A percentile compares a stretch with the other conserved stretches of the same genome.
Evolutionary conservation across 2,113 vertebrate species (phyloP).

Genomic region (Colius striatus): DNA sequence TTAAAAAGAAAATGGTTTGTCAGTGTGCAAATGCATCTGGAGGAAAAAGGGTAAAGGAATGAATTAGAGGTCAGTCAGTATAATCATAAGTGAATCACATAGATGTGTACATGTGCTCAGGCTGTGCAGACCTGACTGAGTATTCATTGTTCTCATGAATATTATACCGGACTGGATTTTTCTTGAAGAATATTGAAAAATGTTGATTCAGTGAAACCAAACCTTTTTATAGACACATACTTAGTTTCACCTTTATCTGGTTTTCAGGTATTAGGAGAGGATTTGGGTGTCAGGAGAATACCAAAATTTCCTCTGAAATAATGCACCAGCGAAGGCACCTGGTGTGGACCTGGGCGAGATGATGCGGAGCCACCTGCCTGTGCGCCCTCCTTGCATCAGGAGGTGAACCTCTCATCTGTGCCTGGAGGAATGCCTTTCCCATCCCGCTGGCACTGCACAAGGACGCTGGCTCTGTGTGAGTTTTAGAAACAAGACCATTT

Average conservation of each 20-base stretch:
- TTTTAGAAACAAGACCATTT: neutral
- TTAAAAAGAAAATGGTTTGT: conserved; percentile 51
- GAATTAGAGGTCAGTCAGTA: conserved; percentile 27
- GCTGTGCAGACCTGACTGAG: neutral
- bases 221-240: neutral
- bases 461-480: neutral
- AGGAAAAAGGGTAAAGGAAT: conserved; percentile 22
- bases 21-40: conserved; percentile 16
- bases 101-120: neutral
- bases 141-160: conserved; percentile 1
- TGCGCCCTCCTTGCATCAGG: neutral
- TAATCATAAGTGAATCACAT: conserved; percentile 4
- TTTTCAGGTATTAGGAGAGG: neutral
- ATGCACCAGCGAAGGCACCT: neutral
- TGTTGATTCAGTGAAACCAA: neutral
- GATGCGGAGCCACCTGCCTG: neutral
- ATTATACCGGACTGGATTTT: neutral
- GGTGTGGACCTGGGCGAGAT: fast-evolving
- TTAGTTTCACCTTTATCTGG: neutral
- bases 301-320: neutral
- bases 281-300: neutral
- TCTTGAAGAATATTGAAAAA: neutral
- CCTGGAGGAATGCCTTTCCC: neutral
- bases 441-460: neutral
- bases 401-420: neutral